These are phyloP conservation scores for Helobdella robusta DNA, from an alignment of 2,888 invertebrate genomes.

Conservation along the genomic window DNA sequence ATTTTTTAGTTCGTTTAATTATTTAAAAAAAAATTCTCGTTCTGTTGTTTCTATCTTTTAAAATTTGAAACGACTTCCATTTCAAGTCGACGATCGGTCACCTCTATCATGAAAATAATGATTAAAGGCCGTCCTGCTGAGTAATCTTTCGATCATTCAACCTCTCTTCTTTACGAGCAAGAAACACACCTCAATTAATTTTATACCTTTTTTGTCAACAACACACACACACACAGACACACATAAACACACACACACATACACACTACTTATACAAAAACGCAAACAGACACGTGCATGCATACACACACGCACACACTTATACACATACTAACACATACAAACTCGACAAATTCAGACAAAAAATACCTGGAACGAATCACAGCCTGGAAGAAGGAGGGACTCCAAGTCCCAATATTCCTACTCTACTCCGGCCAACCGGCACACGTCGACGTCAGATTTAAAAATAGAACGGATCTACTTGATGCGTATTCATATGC, in stretches of 20 bases:
- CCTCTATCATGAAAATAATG: no score
- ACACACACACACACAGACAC: neutral
- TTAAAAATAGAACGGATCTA: slow-evolving; percentile 20
- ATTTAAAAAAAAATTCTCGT: no score
- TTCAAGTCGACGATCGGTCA: no score
- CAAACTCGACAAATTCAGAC: slow-evolving; percentile 51
- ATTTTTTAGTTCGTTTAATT: no score
- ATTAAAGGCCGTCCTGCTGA: no score
- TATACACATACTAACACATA: neutral
- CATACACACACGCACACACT: neutral
- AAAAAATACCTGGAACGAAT: slow-evolving; percentile 70
- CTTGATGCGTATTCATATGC: neutral
- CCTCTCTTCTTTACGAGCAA: no score
- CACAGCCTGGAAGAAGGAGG: slow-evolving; percentile 98
- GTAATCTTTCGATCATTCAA: no score
- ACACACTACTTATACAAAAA: neutral
- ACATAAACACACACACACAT: neutral
- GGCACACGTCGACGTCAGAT: slow-evolving; percentile 75
- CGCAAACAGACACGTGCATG: neutral
- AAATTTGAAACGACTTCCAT: no score
- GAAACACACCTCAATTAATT: no score
- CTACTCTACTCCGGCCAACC: slow-evolving; percentile 97
- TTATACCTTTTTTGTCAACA: no score
- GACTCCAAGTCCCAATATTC: slow-evolving; percentile 90
- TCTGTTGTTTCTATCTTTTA: no score